These are phyloP conservation scores for Danaus chrysippus DNA, from an alignment of 2,888 invertebrate genomes.

Conservation along the genomic window DNA sequence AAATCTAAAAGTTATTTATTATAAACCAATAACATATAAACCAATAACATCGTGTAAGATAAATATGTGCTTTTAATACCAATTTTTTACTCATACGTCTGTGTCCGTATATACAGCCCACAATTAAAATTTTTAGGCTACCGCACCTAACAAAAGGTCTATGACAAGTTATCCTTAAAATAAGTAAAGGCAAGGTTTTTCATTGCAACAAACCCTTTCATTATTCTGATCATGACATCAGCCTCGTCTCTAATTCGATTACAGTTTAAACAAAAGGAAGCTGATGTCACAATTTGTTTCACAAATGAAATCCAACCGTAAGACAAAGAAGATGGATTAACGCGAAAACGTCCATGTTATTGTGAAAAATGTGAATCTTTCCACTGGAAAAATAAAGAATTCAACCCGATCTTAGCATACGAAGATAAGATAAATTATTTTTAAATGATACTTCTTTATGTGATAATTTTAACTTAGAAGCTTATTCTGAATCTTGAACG, in stretches of 20 bases:
- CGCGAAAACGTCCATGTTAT: constrained; percentile 72
- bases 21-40: background rate
- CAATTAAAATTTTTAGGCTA: background rate
- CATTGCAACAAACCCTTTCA: constrained; percentile 17
- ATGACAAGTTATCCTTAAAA: background rate
- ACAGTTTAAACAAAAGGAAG: constrained; percentile 50
- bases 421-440: constrained; percentile 32
- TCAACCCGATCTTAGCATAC: constrained; percentile 36
- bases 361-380: constrained; percentile 73
- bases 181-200: background rate
- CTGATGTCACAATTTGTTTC: constrained; percentile 60
- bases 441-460: constrained; percentile 11
- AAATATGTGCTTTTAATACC: constrained; percentile 3
- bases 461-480: constrained; percentile 17
- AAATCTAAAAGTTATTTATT: too few species aligned
- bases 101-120: background rate
- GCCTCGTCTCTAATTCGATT: constrained; percentile 41
- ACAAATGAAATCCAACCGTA: constrained; percentile 63
- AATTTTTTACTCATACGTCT: constrained; percentile 8
- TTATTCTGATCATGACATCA: constrained; percentile 20
- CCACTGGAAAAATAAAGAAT: constrained; percentile 57
- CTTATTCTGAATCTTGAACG: constrained; percentile 31
- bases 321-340: constrained; percentile 75
- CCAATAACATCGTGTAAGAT: constrained; percentile 4
- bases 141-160: background rate